phyloP scores from a whole-genome alignment of 2,888 invertebrate species.

The Euzetes globulus region DNA sequence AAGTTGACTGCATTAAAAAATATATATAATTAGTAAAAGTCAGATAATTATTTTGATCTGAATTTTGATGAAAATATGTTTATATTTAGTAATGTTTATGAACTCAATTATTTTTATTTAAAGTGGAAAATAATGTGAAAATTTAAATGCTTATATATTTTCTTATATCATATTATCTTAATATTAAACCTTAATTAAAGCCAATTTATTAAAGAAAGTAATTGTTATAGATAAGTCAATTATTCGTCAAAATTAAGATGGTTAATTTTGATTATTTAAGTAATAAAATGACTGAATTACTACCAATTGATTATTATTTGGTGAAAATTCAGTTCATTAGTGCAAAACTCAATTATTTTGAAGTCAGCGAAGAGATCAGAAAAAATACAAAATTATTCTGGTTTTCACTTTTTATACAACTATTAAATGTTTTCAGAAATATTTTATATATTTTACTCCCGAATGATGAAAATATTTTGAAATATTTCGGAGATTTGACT shows the following conservation, averaged over 20 bases:
- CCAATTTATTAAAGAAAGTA: too few relatives aligned
- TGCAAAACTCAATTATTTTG: not conserved
- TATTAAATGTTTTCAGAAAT: not conserved
- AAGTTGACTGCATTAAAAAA: too few relatives aligned
- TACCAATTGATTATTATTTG: not conserved
- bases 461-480: not conserved
- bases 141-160: too few relatives aligned
- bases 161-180: too few relatives aligned
- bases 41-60: too few relatives aligned
- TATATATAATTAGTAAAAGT: too few relatives aligned
- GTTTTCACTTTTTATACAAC: not conserved
- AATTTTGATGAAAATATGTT: too few relatives aligned
- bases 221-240: not conserved
- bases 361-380: not conserved
- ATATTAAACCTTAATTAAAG: too few relatives aligned
- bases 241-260: too few relatives aligned
- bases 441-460: not conserved
- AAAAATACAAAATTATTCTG: not conserved
- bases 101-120: too few relatives aligned
- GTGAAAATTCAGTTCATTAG: not conserved
- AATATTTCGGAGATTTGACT: slow-evolving; percentile 4
- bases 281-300: not conserved
- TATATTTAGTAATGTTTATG: too few relatives aligned
- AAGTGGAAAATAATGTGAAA: too few relatives aligned
- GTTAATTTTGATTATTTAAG: not conserved